phyloP scores from a whole-genome alignment of 2,797 vertebrate genomes.

The Anableps anableps region DNA sequence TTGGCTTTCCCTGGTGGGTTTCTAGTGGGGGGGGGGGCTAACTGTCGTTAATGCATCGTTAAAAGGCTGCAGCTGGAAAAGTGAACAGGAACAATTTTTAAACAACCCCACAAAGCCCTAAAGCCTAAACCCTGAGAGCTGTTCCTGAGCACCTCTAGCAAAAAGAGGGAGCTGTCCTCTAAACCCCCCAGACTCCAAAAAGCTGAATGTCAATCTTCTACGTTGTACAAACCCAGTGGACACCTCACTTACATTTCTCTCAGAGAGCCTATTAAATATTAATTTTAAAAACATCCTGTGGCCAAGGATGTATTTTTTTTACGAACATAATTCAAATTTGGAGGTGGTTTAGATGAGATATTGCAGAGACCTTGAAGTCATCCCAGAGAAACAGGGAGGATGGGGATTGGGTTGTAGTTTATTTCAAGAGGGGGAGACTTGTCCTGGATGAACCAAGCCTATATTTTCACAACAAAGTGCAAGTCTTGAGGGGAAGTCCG shows the following conservation, averaged over 20 bases:
- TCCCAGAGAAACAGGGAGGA: conserved; percentile 54
- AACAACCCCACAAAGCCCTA: conserved; percentile 77
- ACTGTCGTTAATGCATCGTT: conserved; percentile 76
- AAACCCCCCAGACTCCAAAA: conserved; percentile 58
- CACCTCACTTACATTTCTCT: conserved; percentile 43
- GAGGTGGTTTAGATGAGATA: conserved; percentile 42
- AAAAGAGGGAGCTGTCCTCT: conserved; percentile 58
- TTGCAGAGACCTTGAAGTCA: conserved; percentile 61
- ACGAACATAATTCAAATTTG: conserved; percentile 46
- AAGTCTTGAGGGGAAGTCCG: conserved; percentile 56
- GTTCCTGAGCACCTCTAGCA: conserved; percentile 68
- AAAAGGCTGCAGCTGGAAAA: conserved; percentile 80
- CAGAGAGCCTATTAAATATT: conserved; percentile 24
- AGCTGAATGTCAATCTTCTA: conserved; percentile 59
- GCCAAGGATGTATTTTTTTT: conserved; percentile 33
- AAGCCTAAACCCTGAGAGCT: conserved; percentile 66
- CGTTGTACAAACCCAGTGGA: conserved; percentile 22
- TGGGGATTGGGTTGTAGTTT: conserved; percentile 55
- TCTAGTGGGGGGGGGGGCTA: conserved; percentile 45
- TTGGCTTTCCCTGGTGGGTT: conserved; percentile 70
- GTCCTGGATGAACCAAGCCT: conserved; percentile 42
- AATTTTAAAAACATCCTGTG: conserved; percentile 51
- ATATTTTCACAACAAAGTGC: conserved; percentile 58
- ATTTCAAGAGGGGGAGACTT: conserved; percentile 36
- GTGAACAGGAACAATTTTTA: conserved; percentile 76